These are phyloP conservation scores for Gymnocephalus cernua DNA, from an alignment of 2,113 vertebrate species.

Conservation along the genomic window DNA sequence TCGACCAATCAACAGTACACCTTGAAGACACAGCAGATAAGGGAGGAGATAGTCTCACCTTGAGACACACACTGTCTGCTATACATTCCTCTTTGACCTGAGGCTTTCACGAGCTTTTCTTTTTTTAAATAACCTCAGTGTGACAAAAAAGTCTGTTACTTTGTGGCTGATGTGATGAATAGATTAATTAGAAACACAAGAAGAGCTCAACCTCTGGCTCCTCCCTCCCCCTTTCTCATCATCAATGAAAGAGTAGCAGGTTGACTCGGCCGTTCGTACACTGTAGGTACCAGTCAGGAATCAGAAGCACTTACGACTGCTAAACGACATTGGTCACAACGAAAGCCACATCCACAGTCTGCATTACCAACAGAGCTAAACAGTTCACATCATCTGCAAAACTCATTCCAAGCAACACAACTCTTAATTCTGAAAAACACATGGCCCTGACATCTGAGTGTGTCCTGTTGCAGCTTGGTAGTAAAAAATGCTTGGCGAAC, in stretches of 20 bases:
- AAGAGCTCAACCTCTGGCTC: constrained; percentile 60
- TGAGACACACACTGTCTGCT: constrained; percentile 65
- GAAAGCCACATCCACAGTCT: too few relatives aligned
- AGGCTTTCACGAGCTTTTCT: constrained; percentile 44
- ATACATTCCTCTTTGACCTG: constrained; percentile 30
- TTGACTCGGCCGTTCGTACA: constrained; percentile 22
- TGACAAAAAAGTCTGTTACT: constrained; percentile 60
- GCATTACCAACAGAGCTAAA: too few relatives aligned
- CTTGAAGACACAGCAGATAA: constrained; percentile 80
- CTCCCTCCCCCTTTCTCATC: constrained; percentile 51
- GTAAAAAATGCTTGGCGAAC: too few relatives aligned
- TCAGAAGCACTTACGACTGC: constrained; percentile 1
- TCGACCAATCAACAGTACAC: constrained; percentile 72
- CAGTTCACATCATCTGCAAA: too few relatives aligned
- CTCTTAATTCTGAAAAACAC: too few relatives aligned
- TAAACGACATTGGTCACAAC: too few relatives aligned
- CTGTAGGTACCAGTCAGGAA: neutral
- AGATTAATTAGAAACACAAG: constrained; percentile 73
- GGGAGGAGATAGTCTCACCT: constrained; percentile 75
- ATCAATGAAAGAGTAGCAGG: constrained; percentile 42
- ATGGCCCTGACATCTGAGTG: too few relatives aligned
- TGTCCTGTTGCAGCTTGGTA: too few relatives aligned
- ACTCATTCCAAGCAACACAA: too few relatives aligned
- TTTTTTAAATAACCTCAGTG: constrained; percentile 47
- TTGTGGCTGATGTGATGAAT: constrained; percentile 49